A percentile compares a stretch with the other conserved stretches of the same genome.
phyloP scores from a whole-genome alignment of 2,888 invertebrate species.

The Drosophila hamatofila region DNA sequence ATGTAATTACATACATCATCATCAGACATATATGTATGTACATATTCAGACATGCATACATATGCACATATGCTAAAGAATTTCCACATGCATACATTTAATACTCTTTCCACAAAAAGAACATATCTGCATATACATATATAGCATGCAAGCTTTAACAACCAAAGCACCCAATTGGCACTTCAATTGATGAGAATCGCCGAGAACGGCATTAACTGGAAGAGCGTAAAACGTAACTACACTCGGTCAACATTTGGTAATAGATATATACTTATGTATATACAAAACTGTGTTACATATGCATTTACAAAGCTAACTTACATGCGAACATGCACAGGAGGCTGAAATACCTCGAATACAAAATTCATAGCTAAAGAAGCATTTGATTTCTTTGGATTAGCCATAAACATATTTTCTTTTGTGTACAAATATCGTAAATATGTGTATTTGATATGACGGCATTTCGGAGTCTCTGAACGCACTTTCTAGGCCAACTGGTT shows the following conservation, averaged over 20 bases:
- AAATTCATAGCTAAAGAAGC: too few species aligned
- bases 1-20: too few species aligned
- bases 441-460: background rate
- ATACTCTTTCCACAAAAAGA: background rate
- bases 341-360: background rate
- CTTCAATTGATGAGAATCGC: background rate
- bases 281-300: background rate
- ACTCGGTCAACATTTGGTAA: background rate
- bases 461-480: background rate
- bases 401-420: background rate
- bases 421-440: background rate
- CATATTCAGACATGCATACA: too few species aligned
- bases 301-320: background rate
- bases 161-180: background rate
- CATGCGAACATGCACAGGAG: background rate
- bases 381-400: background rate
- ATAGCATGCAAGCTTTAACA: background rate
- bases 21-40: too few species aligned
- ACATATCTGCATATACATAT: background rate
- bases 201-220: background rate
- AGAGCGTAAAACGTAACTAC: background rate
- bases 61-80: background rate
- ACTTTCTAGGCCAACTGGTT: slow-evolving; percentile 5
- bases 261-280: too few species aligned
- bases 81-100: background rate